phyloP scores from a whole-genome alignment of 1,140 invertebrate species.

The Bactericera cockerelli region DNA sequence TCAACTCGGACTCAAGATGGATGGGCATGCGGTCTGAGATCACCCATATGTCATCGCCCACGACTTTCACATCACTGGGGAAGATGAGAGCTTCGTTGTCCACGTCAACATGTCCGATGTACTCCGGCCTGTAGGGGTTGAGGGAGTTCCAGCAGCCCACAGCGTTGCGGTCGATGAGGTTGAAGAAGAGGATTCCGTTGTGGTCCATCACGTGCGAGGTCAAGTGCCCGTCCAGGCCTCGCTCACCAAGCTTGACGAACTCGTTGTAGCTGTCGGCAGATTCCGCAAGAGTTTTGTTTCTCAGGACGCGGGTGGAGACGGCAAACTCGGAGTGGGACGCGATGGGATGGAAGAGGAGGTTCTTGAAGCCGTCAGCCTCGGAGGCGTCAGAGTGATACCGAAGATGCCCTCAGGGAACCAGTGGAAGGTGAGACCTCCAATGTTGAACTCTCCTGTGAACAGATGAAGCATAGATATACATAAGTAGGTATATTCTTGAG shows the following conservation, averaged over 20 bases:
- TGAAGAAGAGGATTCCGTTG: slow-evolving; percentile 54
- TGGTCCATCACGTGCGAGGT: slow-evolving; percentile 52
- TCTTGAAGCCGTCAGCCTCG: slow-evolving; percentile 44
- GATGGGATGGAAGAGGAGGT: slow-evolving; percentile 57
- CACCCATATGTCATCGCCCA: slow-evolving; percentile 43
- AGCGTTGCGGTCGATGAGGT: slow-evolving; percentile 59
- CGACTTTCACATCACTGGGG: slow-evolving; percentile 60
- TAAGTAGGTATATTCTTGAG: not conserved
- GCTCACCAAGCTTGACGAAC: slow-evolving; percentile 43
- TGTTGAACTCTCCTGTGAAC: slow-evolving; percentile 42
- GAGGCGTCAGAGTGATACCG: slow-evolving; percentile 51
- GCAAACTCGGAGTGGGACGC: slow-evolving; percentile 58
- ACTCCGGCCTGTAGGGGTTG: slow-evolving; percentile 34
- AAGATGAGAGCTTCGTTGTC: slow-evolving; percentile 60
- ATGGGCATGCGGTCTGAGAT: slow-evolving; percentile 65
- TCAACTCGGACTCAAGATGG: slow-evolving; percentile 49
- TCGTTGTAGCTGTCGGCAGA: slow-evolving; percentile 47
- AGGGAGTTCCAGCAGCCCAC: slow-evolving; percentile 63
- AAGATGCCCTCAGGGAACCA: slow-evolving; percentile 69
- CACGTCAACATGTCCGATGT: slow-evolving; percentile 43
- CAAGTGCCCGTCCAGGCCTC: slow-evolving; percentile 47
- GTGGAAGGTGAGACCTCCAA: slow-evolving; percentile 62
- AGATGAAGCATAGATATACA: not conserved
- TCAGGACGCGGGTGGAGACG: slow-evolving; percentile 52
- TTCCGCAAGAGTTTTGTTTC: slow-evolving; percentile 42